Percentiles rank a stretch among this genome's conserved stretches.
Conservation (phyloP, 2,797 vertebrate species). For the Cuniculus paca region DNA sequence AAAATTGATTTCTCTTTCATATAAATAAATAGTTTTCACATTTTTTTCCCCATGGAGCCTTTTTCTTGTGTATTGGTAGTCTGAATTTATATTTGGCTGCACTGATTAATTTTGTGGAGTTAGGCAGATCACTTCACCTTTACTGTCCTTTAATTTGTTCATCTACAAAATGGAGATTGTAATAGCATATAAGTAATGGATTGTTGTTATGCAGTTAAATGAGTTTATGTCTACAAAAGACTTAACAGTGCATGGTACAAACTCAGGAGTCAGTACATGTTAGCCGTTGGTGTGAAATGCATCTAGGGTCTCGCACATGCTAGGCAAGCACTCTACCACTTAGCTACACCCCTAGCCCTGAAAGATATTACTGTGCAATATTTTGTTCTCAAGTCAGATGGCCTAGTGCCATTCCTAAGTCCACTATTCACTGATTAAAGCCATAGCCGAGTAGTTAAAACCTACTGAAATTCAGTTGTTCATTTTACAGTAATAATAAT, state of each 20-base stretch:
- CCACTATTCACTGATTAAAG: not conserved
- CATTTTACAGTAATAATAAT: conserved; percentile 24
- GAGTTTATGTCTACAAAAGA: not conserved
- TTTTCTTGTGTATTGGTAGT: not conserved
- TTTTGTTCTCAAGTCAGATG: not conserved
- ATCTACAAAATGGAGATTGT: not conserved
- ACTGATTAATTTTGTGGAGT: not conserved
- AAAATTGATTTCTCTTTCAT: conserved; percentile 25
- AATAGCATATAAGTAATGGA: not conserved
- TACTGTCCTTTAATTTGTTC: conserved; percentile 5
- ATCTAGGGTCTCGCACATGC: not conserved
- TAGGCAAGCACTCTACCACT: not conserved
- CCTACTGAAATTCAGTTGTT: not conserved
- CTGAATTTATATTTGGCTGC: not conserved
- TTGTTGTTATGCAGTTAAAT: not conserved
- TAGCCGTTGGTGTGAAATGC: not conserved
- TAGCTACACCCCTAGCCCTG: not conserved
- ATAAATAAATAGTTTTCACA: not conserved
- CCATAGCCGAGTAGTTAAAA: not conserved
- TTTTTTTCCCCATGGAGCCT: not conserved
- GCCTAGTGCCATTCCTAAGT: not conserved
- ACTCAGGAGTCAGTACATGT: conserved; percentile 6
- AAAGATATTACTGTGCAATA: not conserved
- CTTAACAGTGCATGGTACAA: not conserved
- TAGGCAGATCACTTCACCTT: not conserved